phyloP scores from a whole-genome alignment of 2,113 vertebrate genomes.

The Chascanopsetta lugubris region DNA sequence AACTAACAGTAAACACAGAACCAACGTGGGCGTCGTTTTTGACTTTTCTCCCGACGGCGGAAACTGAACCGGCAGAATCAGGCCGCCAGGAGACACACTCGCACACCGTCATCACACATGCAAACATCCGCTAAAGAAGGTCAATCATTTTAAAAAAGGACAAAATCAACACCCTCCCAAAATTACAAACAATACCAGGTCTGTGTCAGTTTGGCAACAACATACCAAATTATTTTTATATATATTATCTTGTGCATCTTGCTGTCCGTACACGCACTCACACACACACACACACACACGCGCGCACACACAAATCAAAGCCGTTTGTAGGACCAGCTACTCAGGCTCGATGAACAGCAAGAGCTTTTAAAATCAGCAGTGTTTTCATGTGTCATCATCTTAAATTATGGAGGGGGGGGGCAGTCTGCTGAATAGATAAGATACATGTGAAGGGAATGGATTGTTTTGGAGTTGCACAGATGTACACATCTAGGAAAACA shows the following conservation, averaged over 20 bases:
- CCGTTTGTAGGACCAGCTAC: slow-evolving; percentile 64
- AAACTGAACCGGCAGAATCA: slow-evolving; percentile 67
- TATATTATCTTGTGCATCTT: slow-evolving; percentile 50
- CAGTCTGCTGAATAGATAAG: slow-evolving; percentile 45
- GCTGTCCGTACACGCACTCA: slow-evolving; percentile 16
- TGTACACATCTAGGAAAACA: slow-evolving; percentile 43
- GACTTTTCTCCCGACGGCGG: slow-evolving; percentile 39
- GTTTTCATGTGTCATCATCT: slow-evolving; percentile 49
- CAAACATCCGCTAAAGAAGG: slow-evolving; percentile 56
- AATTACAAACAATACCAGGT: slow-evolving; percentile 42
- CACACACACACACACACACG: no score
- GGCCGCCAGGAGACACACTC: slow-evolving; percentile 58
- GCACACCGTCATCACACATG: slow-evolving; percentile 60
- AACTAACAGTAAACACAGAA: slow-evolving; percentile 75
- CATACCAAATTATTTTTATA: slow-evolving; percentile 27
- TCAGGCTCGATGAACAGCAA: slow-evolving; percentile 9
- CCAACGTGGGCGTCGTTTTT: slow-evolving; percentile 51
- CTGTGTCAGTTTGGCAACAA: slow-evolving; percentile 38
- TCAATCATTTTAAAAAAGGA: slow-evolving; percentile 29
- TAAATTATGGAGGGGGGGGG: slow-evolving; percentile 55
- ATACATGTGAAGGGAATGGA: slow-evolving; percentile 40
- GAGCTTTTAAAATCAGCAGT: slow-evolving; percentile 56
- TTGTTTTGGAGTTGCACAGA: slow-evolving; percentile 42
- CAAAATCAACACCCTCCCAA: slow-evolving; percentile 58
- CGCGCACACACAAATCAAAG: not conserved